A percentile compares a stretch with the other conserved stretches of the same genome.
Evolutionary conservation across 2,113 vertebrate genomes (phyloP).

Genomic region (Phalacrocorax pelagicus): DNA sequence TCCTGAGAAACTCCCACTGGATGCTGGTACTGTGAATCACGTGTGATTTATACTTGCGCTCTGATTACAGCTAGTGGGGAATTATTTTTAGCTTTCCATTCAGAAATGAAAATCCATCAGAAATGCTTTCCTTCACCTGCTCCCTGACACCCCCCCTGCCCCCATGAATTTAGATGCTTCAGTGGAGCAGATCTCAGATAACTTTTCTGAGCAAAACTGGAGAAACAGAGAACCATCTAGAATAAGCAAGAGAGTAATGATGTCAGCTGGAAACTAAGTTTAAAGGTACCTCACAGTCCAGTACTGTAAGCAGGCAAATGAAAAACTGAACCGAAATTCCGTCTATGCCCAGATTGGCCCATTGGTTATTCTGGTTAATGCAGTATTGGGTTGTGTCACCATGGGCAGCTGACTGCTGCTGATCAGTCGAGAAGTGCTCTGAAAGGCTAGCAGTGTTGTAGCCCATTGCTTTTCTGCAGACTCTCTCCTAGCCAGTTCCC

Average conservation of each 20-base stretch:
- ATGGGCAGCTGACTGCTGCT: neutral
- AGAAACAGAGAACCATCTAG: neutral
- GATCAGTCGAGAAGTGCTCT: neutral
- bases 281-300: neutral
- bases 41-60: constrained; percentile 16
- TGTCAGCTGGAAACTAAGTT: neutral
- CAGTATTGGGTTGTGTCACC: neutral
- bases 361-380: neutral
- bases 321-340: neutral
- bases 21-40: neutral
- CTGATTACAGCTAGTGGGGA: constrained; percentile 15
- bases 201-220: neutral
- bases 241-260: neutral
- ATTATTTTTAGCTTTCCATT: constrained; percentile 43
- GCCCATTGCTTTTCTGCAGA: neutral
- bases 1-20: neutral
- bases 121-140: neutral
- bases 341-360: neutral
- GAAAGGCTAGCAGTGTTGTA: neutral
- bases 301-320: neutral
- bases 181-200: neutral
- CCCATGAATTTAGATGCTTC: neutral
- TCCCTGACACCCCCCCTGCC: too few species aligned
- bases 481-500: neutral
- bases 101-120: constrained; percentile 38